Evolutionary conservation across 2,888 invertebrate species (phyloP).

Genomic region (Philereme transversata): DNA sequence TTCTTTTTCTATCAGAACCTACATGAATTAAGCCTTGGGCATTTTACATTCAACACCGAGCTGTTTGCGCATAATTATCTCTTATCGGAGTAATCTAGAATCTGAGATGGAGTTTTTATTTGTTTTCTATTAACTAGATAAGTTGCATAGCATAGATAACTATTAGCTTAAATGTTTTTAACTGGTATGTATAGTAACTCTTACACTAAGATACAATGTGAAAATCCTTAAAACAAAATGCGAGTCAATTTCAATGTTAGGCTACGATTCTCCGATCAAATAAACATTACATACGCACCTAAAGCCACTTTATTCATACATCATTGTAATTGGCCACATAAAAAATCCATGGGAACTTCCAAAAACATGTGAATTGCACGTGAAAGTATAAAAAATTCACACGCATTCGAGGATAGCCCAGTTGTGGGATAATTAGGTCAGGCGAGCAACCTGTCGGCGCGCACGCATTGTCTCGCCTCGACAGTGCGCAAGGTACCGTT

Average conservation of each 20-base stretch:
- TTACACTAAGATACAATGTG: no score
- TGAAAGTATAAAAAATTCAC: constrained; percentile 72
- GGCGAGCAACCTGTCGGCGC: constrained; percentile 79
- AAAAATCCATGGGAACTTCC: constrained; percentile 32
- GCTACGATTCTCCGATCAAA: neutral
- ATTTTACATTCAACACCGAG: constrained; percentile 15
- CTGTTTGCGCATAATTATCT: constrained; percentile 25
- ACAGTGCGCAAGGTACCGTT: constrained; percentile 66
- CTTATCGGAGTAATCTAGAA: constrained; percentile 29
- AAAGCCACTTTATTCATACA: constrained; percentile 8
- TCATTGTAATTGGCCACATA: constrained; percentile 28
- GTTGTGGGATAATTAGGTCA: constrained; percentile 79
- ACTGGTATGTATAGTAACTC: no score
- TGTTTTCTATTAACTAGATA: no score
- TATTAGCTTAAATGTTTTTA: no score
- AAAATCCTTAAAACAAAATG: no score
- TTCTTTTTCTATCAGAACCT: constrained; percentile 22
- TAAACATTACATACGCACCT: neutral
- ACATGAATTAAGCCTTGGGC: constrained; percentile 16
- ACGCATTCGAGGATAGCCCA: constrained; percentile 74
- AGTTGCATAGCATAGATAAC: no score
- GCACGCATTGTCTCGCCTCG: constrained; percentile 77
- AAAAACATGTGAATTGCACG: constrained; percentile 44
- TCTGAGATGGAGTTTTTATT: constrained; percentile 7
- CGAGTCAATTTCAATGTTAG: no score